phyloP scores from a whole-genome alignment of 2,797 vertebrate species.

The Meriones psammophilus region DNA sequence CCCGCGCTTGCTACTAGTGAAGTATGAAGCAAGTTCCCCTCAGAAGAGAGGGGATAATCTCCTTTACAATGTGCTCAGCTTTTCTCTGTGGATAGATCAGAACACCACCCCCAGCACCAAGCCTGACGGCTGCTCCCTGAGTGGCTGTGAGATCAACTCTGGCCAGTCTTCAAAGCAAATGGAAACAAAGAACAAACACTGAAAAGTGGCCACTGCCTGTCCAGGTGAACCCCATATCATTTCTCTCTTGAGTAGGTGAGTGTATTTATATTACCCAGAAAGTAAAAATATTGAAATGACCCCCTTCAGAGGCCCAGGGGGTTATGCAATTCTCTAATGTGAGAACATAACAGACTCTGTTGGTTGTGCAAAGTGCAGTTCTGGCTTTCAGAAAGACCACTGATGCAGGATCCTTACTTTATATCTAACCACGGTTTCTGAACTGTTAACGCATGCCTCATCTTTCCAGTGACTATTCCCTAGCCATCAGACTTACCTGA shows the following conservation, averaged over 20 bases:
- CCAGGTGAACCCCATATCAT: not conserved
- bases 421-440: not conserved
- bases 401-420: not conserved
- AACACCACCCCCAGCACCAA: not conserved
- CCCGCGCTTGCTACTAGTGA: not conserved
- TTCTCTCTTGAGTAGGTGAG: conserved; percentile 22
- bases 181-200: not conserved
- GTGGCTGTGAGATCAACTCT: not conserved
- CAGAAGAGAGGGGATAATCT: not conserved
- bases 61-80: not conserved
- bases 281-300: conserved; percentile 27
- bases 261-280: not conserved
- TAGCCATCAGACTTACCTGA: not conserved
- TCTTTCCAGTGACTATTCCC: not conserved
- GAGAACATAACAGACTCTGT: not conserved
- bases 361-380: not conserved
- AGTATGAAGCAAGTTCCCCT: not conserved
- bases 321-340: not conserved
- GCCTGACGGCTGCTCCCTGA: not conserved
- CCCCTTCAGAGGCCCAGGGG: not conserved
- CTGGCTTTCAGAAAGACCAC: not conserved
- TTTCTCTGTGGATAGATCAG: not conserved
- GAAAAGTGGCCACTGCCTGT: not conserved
- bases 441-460: not conserved
- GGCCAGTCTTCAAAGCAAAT: not conserved